Conservation (phyloP, 2,888 invertebrate species). For the Hydraecia micacea region DNA sequence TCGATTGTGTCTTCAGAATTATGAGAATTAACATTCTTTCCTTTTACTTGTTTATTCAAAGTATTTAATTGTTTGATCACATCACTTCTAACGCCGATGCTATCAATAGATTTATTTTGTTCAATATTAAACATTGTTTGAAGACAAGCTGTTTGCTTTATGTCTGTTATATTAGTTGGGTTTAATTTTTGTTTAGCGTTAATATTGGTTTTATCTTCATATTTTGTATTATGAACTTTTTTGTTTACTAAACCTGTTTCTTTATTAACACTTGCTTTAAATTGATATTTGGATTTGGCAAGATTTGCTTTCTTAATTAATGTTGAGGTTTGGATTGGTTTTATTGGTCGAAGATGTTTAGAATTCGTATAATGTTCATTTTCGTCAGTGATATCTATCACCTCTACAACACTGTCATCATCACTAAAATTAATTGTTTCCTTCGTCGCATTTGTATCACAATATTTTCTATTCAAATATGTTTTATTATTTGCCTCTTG, state of each 20-base stretch:
- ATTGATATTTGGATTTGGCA: not conserved
- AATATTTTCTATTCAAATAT: not conserved
- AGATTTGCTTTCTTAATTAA: not conserved
- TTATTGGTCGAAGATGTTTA: not conserved
- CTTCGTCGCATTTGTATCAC: not conserved
- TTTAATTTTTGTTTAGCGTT: not conserved
- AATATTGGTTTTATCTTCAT: not conserved
- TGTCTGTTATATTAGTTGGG: not conserved
- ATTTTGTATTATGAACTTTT: not conserved
- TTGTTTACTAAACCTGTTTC: not conserved
- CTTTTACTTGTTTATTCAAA: slow-evolving; percentile 6
- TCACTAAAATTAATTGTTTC: not conserved
- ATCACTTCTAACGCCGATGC: slow-evolving; percentile 1
- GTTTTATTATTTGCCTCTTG: not conserved
- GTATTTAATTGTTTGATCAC: not conserved
- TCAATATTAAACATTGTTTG: slow-evolving; percentile 14
- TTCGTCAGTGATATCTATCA: slow-evolving; percentile 6
- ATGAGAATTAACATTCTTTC: not conserved
- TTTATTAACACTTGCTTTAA: not conserved
- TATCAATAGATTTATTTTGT: not conserved
- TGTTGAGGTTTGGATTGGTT: not conserved
- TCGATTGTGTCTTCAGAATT: slow-evolving; percentile 12
- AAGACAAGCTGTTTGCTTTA: slow-evolving; percentile 1
- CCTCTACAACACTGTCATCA: slow-evolving; percentile 13
- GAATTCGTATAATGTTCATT: not conserved